Evolutionary conservation across 2,888 invertebrate genomes (phyloP), one percentile per base, ranked within the genome.

Genomic region (Melieria crassipennis): DNA sequence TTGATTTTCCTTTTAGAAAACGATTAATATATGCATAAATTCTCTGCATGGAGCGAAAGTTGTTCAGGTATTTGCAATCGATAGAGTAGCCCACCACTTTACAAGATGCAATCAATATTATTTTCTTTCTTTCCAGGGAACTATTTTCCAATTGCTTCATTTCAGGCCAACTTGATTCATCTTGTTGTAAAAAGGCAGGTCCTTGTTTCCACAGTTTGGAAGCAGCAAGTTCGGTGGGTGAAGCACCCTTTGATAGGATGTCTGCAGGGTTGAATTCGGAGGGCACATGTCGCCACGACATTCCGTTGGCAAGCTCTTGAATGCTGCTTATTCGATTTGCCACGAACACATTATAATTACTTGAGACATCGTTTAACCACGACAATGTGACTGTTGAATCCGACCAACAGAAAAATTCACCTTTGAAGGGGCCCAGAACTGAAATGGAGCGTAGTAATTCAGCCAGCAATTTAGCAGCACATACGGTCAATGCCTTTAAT

Each of bases 191-290:
- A 52, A 66, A 61, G 3, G 46, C n/a, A 9, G 61, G 65, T n/a
- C 62, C 65, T 10, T 70, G 4, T n/a, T 63, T 47, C 69, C 69
- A 69, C n/a, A 69, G 13, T 11, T n/a, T n/a, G 6, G 63, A 63
- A 11, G 30, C 4, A 10, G 6, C 47, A 16, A 63, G 63, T 11
- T 63, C 63, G 7, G 7, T n/a, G 42, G 63, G 57, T 30, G 63
- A 7, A 30, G 42, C 10, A n/a, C 61, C 56, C n/a, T 13, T 61
- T 7, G 61, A 61, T 11, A 45, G 16, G 11, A 61, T 45, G 43
- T 62, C 62, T n/a, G 62, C 62, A 5, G 62, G 62, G 42, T 62
- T 62, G 1, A 9, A 10, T 16, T 62, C 46, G 5, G 58, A 9
- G 4, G 58, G 58, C 6, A 58, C 58, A 30, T 58, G n/a, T 13